Conservation (phyloP, 2,113 vertebrate species). For the Pachycephala philippinensis region DNA sequence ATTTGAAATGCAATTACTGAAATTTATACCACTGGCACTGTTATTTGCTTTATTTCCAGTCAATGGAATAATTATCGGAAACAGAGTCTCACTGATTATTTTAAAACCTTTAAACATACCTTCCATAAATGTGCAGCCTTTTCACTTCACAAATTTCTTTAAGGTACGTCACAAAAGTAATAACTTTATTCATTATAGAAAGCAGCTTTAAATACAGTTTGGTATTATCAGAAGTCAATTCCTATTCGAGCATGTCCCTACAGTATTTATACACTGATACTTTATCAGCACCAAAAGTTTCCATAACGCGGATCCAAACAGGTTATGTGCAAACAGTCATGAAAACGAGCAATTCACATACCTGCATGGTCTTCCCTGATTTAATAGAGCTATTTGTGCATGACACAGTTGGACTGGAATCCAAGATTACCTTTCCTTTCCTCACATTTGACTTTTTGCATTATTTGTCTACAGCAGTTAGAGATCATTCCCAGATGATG, state of each 20-base stretch:
- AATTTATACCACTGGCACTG: neutral
- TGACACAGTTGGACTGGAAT: neutral
- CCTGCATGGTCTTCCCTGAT: neutral
- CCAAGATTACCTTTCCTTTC: neutral
- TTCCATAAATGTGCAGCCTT: neutral
- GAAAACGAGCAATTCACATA: neutral
- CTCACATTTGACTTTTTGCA: neutral
- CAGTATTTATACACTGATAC: neutral
- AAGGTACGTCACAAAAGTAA: neutral
- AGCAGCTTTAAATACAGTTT: neutral
- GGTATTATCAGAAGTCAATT: neutral
- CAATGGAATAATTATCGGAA: neutral
- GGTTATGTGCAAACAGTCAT: neutral
- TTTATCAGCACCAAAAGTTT: neutral
- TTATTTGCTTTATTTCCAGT: neutral
- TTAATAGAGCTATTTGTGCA: neutral
- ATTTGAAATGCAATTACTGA: neutral
- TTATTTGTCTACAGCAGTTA: neutral
- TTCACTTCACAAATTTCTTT: neutral
- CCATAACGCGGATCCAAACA: neutral
- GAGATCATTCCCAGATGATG: neutral
- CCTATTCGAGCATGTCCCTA: neutral
- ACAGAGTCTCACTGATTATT: neutral
- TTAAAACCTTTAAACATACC: neutral
- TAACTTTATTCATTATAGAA: neutral